phyloP scores from a whole-genome alignment of 35 echinoderm and acorn worm genomes.

The Apostichopus californicus region DNA sequence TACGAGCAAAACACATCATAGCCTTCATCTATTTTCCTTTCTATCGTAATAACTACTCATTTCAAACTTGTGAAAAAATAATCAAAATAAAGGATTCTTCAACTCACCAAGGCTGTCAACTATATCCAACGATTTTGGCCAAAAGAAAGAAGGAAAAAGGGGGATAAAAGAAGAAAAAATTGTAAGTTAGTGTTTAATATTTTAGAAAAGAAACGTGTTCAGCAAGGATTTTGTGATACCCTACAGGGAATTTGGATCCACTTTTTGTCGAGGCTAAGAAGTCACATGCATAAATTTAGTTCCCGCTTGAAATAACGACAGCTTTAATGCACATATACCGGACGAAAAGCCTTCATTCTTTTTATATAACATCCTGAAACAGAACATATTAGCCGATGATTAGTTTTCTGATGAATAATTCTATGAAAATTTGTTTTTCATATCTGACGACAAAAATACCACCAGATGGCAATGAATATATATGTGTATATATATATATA shows the following conservation, averaged over 20 bases:
- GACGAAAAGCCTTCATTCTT: too few species aligned
- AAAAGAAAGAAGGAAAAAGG: background rate
- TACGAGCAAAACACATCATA: too few species aligned
- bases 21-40: too few species aligned
- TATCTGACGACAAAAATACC: too few species aligned
- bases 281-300: background rate
- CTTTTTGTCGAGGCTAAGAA: background rate
- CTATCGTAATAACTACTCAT: too few species aligned
- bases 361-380: too few species aligned
- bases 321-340: background rate
- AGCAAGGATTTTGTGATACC: background rate
- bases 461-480: too few species aligned
- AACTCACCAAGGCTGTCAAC: slow-evolving; percentile 37
- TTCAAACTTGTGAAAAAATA: background rate
- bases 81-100: background rate
- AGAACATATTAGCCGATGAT: too few species aligned
- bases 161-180: background rate
- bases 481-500: too few species aligned
- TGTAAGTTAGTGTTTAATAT: background rate
- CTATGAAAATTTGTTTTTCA: too few species aligned
- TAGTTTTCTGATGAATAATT: too few species aligned
- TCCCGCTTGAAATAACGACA: background rate
- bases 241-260: background rate
- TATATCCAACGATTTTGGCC: background rate
- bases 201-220: background rate